Percentiles rank a stretch among this genome's conserved stretches.
Evolutionary conservation across 2,797 vertebrate species (phyloP).

Genomic region (Anguilla obscura): DNA sequence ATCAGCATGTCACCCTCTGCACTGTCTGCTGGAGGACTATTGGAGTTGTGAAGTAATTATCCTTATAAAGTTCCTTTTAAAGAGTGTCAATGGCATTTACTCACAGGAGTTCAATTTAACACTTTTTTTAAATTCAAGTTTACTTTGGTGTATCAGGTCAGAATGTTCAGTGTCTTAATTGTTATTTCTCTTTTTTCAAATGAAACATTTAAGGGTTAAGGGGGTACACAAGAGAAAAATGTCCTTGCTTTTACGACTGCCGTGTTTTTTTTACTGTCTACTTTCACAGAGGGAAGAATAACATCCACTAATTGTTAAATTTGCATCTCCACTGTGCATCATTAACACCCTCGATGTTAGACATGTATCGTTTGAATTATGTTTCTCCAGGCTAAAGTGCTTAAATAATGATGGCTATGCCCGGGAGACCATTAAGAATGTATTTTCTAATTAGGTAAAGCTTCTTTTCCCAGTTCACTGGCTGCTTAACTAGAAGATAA

Average conservation of each 20-base stretch:
- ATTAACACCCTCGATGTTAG: conserved; percentile 51
- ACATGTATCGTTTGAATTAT: conserved; percentile 47
- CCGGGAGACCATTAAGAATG: conserved; percentile 64
- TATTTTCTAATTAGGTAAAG: conserved; percentile 68
- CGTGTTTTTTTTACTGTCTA: conserved; percentile 40
- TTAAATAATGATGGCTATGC: conserved; percentile 59
- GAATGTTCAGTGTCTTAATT: conserved; percentile 1
- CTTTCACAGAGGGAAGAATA: conserved; percentile 22
- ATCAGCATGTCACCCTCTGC: conserved; percentile 10
- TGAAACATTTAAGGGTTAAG: conserved; percentile 28
- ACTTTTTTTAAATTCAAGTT: neutral
- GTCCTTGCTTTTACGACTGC: conserved; percentile 32
- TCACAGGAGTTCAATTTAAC: neutral
- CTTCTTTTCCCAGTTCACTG: conserved; percentile 58
- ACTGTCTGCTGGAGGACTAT: neutral
- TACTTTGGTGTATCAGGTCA: neutral
- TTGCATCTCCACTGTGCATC: conserved; percentile 49
- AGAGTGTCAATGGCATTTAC: neutral
- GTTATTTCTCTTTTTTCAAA: neutral
- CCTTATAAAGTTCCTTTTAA: neutral
- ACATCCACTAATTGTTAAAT: conserved; percentile 46
- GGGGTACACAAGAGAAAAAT: conserved; percentile 13
- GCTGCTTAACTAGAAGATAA: conserved; percentile 60
- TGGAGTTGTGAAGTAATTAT: neutral
- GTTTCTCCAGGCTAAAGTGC: conserved; percentile 48